Evolutionary conservation across 2,113 vertebrate species (phyloP).

Genomic region (Lipotes vexillifer): DNA sequence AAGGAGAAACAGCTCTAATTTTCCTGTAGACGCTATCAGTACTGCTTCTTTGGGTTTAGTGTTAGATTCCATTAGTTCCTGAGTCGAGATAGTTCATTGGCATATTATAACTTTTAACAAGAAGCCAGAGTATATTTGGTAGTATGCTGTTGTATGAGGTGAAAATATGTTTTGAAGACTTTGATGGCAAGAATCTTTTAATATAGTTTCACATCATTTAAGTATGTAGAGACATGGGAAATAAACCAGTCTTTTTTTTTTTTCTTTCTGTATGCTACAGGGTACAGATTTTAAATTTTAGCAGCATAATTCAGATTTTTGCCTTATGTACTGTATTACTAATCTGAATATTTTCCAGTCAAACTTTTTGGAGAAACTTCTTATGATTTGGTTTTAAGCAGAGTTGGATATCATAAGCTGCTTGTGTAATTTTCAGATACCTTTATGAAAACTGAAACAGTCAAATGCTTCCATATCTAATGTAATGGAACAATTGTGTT

Average conservation of each 20-base stretch:
- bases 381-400: conserved; percentile 4
- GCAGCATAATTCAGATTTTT: neutral
- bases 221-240: neutral
- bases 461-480: neutral
- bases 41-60: neutral
- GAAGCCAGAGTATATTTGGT: neutral
- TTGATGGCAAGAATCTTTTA: neutral
- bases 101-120: neutral
- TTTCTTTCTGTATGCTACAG: neutral
- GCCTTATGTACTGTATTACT: neutral
- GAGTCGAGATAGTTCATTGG: neutral
- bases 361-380: neutral
- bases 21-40: neutral
- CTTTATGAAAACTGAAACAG: neutral
- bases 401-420: neutral
- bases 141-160: neutral
- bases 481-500: neutral
- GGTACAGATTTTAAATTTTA: neutral
- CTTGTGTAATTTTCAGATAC: neutral
- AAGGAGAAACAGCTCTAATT: neutral
- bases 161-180: conserved; percentile 8
- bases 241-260: neutral
- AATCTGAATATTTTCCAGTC: neutral
- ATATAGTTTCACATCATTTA: neutral
- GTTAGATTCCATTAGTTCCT: neutral